Conservation (phyloP, 2,888 invertebrate species). For the Schizaphis graminum region DNA sequence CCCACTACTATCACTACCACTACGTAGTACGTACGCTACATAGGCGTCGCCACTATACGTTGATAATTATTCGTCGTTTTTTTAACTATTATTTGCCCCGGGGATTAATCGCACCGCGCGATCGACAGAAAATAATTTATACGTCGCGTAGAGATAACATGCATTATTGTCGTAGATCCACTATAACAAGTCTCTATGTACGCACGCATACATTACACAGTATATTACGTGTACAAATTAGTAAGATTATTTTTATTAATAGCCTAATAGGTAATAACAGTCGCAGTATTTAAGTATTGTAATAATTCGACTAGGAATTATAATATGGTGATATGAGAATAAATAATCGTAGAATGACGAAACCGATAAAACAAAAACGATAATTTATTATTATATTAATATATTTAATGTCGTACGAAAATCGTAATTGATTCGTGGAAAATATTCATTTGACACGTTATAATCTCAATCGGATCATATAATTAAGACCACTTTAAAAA, state of each 20-base stretch:
- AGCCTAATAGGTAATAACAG: no score
- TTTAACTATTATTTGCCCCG: not conserved
- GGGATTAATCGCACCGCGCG: not conserved
- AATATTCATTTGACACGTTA: not conserved
- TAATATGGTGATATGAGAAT: not conserved
- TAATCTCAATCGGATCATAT: not conserved
- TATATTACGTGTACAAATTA: not conserved
- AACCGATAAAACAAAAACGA: not conserved
- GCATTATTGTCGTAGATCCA: not conserved
- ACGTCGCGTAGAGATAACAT: not conserved
- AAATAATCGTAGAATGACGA: not conserved
- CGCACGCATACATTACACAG: not conserved
- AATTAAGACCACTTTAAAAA: not conserved
- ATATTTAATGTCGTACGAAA: not conserved
- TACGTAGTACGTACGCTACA: not conserved
- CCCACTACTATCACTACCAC: not conserved
- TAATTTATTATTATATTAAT: not conserved
- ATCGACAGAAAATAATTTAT: not conserved
- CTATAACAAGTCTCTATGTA: not conserved
- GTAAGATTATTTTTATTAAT: not conserved
- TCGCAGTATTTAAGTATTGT: not conserved
- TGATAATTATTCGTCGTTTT: not conserved
- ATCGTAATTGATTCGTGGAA: not conserved
- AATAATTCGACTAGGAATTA: not conserved
- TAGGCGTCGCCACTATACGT: not conserved